Conservation (phyloP, 1,140 invertebrate species). For the Bombus difficillimus region DNA sequence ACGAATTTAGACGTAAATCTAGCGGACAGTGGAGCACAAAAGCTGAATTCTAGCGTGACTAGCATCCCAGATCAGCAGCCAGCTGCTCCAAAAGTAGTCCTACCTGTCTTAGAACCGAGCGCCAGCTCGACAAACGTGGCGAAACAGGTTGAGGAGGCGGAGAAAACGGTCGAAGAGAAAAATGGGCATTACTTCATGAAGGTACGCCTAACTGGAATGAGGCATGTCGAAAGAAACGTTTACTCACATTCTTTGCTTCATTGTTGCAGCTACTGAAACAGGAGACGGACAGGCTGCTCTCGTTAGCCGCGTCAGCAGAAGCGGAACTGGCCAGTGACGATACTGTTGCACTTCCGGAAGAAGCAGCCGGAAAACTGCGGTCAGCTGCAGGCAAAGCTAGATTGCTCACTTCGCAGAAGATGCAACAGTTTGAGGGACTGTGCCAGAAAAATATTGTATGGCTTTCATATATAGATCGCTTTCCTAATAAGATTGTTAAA, state of each 20-base stretch:
- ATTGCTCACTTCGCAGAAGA: constrained; percentile 94
- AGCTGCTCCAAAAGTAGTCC: constrained; percentile 81
- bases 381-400: constrained; percentile 96
- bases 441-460: constrained; percentile 92
- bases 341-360: constrained; percentile 85
- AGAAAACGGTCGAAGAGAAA: constrained; percentile 76
- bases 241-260: not conserved
- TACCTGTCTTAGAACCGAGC: constrained; percentile 78
- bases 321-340: constrained; percentile 83
- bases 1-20: constrained; percentile 37
- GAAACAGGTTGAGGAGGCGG: constrained; percentile 68
- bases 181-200: constrained; percentile 90
- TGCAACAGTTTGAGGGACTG: constrained; percentile 96
- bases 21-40: constrained; percentile 21
- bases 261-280: constrained; percentile 85
- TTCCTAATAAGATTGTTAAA: too few relatives aligned
- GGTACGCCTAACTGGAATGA: constrained; percentile 66
- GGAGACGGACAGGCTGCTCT: constrained; percentile 88
- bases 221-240: not conserved
- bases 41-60: constrained; percentile 64
- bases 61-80: constrained; percentile 81
- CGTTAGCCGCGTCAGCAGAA: constrained; percentile 87
- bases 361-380: constrained; percentile 91
- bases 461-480: not conserved
- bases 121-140: constrained; percentile 70